Conservation (phyloP, 2,113 vertebrate genomes). For the Alaudala cheleensis region DNA sequence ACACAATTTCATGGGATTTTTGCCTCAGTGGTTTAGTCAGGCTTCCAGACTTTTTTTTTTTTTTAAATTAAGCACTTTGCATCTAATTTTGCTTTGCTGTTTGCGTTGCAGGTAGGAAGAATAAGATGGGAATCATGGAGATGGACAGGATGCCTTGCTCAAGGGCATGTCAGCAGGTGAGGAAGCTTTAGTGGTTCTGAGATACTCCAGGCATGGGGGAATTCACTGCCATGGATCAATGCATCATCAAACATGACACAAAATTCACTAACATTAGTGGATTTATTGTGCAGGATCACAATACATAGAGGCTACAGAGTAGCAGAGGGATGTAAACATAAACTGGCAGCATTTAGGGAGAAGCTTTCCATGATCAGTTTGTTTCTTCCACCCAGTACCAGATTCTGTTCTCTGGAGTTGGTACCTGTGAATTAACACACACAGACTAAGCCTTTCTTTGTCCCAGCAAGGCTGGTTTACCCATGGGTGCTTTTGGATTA, state of each 20-base stretch:
- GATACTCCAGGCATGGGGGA: neutral
- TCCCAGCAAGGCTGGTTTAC: neutral
- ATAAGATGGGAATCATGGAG: neutral
- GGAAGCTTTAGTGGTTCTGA: neutral
- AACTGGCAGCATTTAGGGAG: neutral
- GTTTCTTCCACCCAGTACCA: neutral
- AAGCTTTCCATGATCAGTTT: neutral
- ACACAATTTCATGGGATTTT: neutral
- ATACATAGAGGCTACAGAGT: neutral
- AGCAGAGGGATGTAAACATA: neutral
- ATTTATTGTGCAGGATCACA: neutral
- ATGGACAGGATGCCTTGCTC: neutral
- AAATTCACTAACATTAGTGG: neutral
- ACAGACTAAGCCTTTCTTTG: neutral
- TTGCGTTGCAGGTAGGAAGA: conserved; percentile 28
- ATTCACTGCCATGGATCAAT: neutral
- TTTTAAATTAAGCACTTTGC: neutral
- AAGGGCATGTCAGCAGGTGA: conserved; percentile 31
- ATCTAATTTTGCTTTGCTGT: neutral
- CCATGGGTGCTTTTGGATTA: neutral
- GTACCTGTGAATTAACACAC: neutral
- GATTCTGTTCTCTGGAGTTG: neutral
- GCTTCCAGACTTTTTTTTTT: neutral
- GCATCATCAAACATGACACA: neutral
- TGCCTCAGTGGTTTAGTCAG: neutral